Evolutionary conservation across 1,140 invertebrate genomes (phyloP), one percentile per base, ranked within the genome.

Genomic region (Lepidurus arcticus): DNA sequence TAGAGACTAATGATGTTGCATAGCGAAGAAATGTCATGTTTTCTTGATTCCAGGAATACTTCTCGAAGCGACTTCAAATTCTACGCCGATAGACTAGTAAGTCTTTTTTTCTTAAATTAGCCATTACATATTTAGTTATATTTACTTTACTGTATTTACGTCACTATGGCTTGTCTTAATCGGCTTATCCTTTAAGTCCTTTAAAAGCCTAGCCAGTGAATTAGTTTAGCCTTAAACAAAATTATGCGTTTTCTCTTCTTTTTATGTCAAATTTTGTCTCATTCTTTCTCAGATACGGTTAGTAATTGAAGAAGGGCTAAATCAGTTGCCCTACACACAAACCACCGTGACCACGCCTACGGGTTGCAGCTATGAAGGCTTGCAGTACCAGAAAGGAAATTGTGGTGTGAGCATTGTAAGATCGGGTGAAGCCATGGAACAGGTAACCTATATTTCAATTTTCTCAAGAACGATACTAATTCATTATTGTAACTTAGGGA

Each of bases 221-320:
- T 53, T 42, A 65, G n/a, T 44, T 42, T 16, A 3, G 16, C 0
- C n/a, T 76, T 44, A 16, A n/a, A 6, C n/a, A 73, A 76, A 16
- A 73, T 76, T 0, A 7, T 3, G 44, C 73, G 3, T 76, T 53
- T 53, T 21, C 13, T 16, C 4, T 73, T 24, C 13, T 65, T 16
- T 44, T 75, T 34, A 4, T 34, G n/a, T 42, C 43, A 13, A 34
- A 16, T 13, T 78, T 78, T 74, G 80, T 81, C 44, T 74, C 77
- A 81, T 47, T 81, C 80, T 81, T 47, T 81, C 80, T 47, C 83
- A 97, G 84, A 98, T 98, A 82, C 89, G 96, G 34, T 86, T 99
- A 75, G 95, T 99, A 6, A 97, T 99, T 81, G 98, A 99, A 87
- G 97, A 99, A 87, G 98, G 96, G 81, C 87, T 99, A 44, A 99